Evolutionary conservation across 2,113 vertebrate genomes (phyloP), one percentile per base, ranked within the genome.

Genomic region (Anoplopoma fimbria): DNA sequence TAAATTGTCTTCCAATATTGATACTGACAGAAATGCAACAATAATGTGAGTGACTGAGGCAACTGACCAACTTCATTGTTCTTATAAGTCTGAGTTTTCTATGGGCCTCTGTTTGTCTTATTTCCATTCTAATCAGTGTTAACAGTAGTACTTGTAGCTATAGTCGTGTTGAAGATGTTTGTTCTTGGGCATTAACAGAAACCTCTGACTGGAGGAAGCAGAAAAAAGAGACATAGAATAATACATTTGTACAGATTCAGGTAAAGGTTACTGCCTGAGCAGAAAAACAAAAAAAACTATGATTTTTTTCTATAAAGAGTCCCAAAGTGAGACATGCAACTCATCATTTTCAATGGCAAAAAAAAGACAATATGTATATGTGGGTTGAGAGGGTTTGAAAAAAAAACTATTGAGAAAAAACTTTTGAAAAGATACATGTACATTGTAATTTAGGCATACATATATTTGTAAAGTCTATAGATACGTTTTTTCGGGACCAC

Each of bases 1-100:
- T 94, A 95, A 91, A 94, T 95, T 93, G 95, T 95, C 95, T 95
- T 96, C 94, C 93, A 95, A 93, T 90, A 92, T 72, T 89, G 89
- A 93, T 86, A 88, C 88, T 47, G 81, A 92, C 91, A 88, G 90
- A 87, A 91, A 94, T 93, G 91, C 93, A 94, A 91, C 88, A 92
- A 88, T 91, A 84, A 92, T 47, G 75, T 87, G 89, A 90, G 92
- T 78, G 88, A 92, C 86, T 88, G 89, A 86, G 87, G 90, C 82
- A 69, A 88, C 69, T 81, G 86, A 91, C 86, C 74, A 79, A 84
- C 79, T 77, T 85, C 81, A 85, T 89, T 88, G 88, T 93, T 91
- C 67, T 90, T 87, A 77, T 79, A 69, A 89, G 82, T 86, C 83
- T 83, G 78, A 87, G 83, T 94, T 94, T 94, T 93, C 70, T 91